Evolutionary conservation across 2,888 invertebrate species (phyloP), one percentile per base, ranked within the genome.

Genomic region (Megalurothrips usitatus): DNA sequence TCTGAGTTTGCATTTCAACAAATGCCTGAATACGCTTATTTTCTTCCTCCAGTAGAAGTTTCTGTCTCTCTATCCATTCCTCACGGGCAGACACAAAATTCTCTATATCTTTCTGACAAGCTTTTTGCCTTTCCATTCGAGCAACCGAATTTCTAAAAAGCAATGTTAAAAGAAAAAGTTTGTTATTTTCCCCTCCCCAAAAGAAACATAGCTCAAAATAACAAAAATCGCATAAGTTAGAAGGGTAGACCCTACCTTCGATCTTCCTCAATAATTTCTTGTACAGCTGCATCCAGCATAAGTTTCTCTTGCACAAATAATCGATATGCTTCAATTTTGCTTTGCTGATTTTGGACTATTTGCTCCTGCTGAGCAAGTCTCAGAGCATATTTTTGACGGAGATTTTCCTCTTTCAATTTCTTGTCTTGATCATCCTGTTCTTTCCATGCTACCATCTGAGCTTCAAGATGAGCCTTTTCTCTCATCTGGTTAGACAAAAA

Each of bases 1-100:
- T 75, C 23, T 75, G 68, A 75, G 68, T 75, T 26, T 75, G 68
- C 68, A 75, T 75, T 26, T 75, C 68, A 9, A 75, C 68, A 75
- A 75, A 75, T 75, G 68, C 68, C 26, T 75, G 23, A 75, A 75
- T 75, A 26, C 68, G 68, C 10, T 23, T 9, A 26, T 75, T 75
- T 75, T 75, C 68, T 9, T 26, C 26, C 26, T 75, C 68, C 9
- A 23, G 68, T 26, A 26, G 23, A 10, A 75, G 68, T 26, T 75
- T 75, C 23, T 75, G 68, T 10, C 26, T 75, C 26, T 75, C 68
- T 75, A 26, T 75, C 68, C 68, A 75, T 26, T 75, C 68, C 12
- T 75, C 68, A 26, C 68, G 68, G 1, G 68, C 68, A 12, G 68
- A n/a, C 4, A 75, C 23, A 26, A 75, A 75, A 75, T 26, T 75